Evolutionary conservation across 2,113 vertebrate genomes (phyloP).

Genomic region (Aegithalos caudatus): DNA sequence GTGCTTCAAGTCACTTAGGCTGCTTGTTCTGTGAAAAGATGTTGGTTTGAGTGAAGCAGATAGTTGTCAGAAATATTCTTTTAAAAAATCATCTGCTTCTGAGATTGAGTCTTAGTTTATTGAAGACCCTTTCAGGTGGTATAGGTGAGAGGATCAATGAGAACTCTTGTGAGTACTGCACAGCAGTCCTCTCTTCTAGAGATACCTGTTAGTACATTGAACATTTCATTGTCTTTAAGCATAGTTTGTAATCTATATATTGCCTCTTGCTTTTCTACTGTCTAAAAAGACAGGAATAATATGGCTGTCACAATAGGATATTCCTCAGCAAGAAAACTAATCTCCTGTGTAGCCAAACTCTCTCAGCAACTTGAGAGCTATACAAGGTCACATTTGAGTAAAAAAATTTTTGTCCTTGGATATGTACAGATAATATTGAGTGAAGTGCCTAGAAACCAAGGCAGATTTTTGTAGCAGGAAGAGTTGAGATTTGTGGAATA

Average conservation of each 20-base stretch:
- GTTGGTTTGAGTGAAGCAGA: background rate
- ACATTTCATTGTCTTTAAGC: background rate
- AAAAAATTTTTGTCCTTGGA: slow-evolving; percentile 13
- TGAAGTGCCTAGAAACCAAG: background rate
- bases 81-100: background rate
- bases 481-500: background rate
- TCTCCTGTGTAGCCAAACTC: background rate
- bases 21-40: background rate
- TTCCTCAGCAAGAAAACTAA: background rate
- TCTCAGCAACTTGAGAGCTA: background rate
- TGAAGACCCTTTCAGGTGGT: background rate
- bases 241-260: background rate
- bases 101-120: background rate
- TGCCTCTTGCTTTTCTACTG: background rate
- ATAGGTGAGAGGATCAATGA: background rate
- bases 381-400: background rate
- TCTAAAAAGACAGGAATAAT: background rate
- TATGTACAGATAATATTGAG: background rate
- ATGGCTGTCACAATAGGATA: background rate
- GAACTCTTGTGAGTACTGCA: background rate
- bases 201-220: background rate
- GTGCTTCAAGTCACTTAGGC: background rate
- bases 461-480: background rate
- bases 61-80: background rate
- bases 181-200: background rate